phyloP scores from a whole-genome alignment of 2,888 invertebrate genomes.

The Agrotis ipsilon region DNA sequence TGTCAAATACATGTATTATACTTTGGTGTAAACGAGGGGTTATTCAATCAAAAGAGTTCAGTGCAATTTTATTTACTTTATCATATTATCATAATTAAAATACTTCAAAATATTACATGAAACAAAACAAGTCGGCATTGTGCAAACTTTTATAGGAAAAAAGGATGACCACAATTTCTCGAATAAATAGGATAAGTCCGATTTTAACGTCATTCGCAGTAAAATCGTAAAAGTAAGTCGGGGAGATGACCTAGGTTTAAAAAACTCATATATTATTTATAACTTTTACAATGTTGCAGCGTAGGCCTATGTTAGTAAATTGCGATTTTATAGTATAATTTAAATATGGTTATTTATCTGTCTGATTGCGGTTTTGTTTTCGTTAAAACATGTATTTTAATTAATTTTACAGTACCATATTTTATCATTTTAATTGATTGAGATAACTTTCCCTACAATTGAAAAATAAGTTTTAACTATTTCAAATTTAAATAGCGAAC shows the following conservation, averaged over 20 bases:
- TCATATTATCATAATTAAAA: constrained; percentile 5
- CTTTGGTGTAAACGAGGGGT: too few relatives aligned
- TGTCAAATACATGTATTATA: too few relatives aligned
- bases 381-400: constrained; percentile 41
- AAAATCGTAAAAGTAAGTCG: constrained; percentile 60
- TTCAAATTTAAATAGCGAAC: neutral
- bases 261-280: constrained; percentile 71
- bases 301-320: constrained; percentile 53
- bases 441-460: neutral
- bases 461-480: too few relatives aligned
- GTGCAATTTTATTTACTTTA: neutral
- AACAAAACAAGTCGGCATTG: constrained; percentile 14
- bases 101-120: neutral
- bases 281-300: constrained; percentile 66
- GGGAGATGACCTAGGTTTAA: constrained; percentile 65
- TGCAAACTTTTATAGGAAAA: constrained; percentile 46
- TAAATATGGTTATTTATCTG: constrained; percentile 53
- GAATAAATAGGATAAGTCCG: constrained; percentile 58
- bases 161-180: constrained; percentile 49
- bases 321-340: constrained; percentile 66
- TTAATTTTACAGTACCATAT: constrained; percentile 13
- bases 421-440: neutral
- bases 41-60: too few relatives aligned
- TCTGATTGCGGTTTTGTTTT: constrained; percentile 30
- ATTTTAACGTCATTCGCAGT: constrained; percentile 66